Percentiles rank a stretch among this genome's conserved stretches.
Evolutionary conservation across 2,888 invertebrate genomes (phyloP).

Genomic region (Aphidius colemani): DNA sequence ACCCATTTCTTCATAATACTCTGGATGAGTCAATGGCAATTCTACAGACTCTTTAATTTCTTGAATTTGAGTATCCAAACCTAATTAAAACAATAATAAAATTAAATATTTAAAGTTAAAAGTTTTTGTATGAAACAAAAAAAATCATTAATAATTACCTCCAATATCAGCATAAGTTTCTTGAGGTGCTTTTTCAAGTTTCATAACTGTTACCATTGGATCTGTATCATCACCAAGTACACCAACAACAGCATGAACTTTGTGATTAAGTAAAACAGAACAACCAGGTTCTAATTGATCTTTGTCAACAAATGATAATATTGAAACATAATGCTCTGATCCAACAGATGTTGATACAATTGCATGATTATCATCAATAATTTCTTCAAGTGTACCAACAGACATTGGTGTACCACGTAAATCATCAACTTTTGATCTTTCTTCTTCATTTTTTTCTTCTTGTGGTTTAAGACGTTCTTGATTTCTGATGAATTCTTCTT

Average conservation of each 20-base stretch:
- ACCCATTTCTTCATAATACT: constrained; percentile 99
- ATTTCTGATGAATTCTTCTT: constrained; percentile 98
- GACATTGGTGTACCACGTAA: constrained; percentile 99
- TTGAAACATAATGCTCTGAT: constrained; percentile 99
- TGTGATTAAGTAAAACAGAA: constrained; percentile 97
- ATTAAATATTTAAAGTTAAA: not conserved
- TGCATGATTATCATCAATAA: constrained; percentile 99
- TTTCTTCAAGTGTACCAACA: constrained; percentile 98
- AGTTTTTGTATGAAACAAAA: not conserved
- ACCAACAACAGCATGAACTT: constrained; percentile 99
- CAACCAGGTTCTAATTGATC: constrained; percentile 99
- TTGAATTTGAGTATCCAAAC: constrained; percentile 95
- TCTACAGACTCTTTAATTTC: constrained; percentile 99
- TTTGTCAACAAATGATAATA: constrained; percentile 98
- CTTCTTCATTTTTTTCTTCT: constrained; percentile 99
- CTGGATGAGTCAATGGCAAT: constrained; percentile 96
- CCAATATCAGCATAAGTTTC: constrained; percentile 99
- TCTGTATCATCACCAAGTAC: constrained; percentile 99
- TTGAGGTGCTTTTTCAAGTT: constrained; percentile 98
- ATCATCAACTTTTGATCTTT: constrained; percentile 97
- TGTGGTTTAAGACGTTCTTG: constrained; percentile 98
- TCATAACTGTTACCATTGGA: constrained; percentile 99
- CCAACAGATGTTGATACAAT: constrained; percentile 99
- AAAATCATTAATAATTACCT: constrained; percentile 59
- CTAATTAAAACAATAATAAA: constrained; percentile 39